Base-by-base conservation (phyloP, 2,797 vertebrate genomes). In the Threskiornis aethiopicus region DNA sequence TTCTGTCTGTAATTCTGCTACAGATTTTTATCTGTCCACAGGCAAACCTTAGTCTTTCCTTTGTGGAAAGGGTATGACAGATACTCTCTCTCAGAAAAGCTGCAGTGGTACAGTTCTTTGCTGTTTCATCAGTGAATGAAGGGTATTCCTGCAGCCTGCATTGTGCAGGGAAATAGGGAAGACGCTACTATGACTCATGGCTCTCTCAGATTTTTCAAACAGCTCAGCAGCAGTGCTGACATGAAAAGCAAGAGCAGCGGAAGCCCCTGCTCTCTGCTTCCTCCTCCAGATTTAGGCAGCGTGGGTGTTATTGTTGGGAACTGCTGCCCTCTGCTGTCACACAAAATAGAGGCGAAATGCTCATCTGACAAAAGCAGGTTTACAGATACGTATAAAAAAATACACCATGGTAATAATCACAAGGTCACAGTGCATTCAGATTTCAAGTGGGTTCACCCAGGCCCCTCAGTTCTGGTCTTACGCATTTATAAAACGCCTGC, bases 251-350 rank as follows among this genome's bases (percentile, higher is more conserved):
- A 24, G 21, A 57, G 69, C 31, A 42, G 62, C 21, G 3, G 72
- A 87, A 90, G 26, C 11, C 46, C 8, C 54, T 13, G 62, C 44
- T n/a, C 70, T 16, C 20, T 3, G 41, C 19, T 77, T 59, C 83
- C 52, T 39, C 47, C 66, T 41, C 29, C 64, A 10, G 54, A 20
- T 3, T 22, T 0, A 46, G 39, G 84, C 44, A 78, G 61, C 5
- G 11, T 0, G 13, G 13, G 11, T 16, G 64, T 22, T 58, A 59
- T 1, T 35, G 87, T 81, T 94, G 90, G 78, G 78, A 92, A 9
- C 90, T 94, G 90, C 96, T 95, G 96, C 96, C 96, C 96, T 94
- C 96, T 97, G 96, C 89, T 49, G 96, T 42, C 94, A 57, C 20
- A 55, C 0, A 14, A 20, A 51, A 18, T 1, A 31, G 6, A 19